Evolutionary conservation across 2,797 vertebrate species (phyloP).

Genomic region (Falco rusticolus): DNA sequence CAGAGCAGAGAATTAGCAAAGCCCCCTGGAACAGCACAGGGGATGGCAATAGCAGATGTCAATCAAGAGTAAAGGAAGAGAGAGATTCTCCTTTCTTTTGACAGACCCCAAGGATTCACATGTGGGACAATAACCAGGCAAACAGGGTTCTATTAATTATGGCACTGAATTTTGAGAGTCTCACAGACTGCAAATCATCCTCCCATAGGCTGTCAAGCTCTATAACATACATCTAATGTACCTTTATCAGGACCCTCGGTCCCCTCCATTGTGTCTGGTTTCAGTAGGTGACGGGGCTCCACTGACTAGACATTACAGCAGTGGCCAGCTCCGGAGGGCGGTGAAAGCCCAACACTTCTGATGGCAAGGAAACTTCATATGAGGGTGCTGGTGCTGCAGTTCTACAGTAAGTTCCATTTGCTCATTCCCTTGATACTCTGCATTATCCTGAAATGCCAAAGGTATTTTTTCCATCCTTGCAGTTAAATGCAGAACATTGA

Average conservation of each 20-base stretch:
- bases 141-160: neutral
- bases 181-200: neutral
- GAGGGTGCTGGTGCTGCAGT: neutral
- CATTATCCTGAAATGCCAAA: neutral
- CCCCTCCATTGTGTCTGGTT: rapidly evolving
- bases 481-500: neutral
- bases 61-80: neutral
- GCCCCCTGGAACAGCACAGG: neutral
- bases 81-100: neutral
- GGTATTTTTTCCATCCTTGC: neutral
- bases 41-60: neutral
- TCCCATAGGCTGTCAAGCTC: neutral
- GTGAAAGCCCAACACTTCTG: rapidly evolving
- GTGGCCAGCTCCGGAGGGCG: neutral
- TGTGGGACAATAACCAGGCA: neutral
- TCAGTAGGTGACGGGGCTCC: neutral
- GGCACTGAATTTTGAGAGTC: neutral
- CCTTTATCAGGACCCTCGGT: neutral
- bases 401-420: neutral
- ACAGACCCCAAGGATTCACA: neutral
- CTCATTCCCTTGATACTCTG: neutral
- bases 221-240: neutral
- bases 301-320: no score
- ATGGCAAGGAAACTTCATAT: neutral
- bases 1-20: neutral